phyloP scores from a whole-genome alignment of 2,888 invertebrate genomes.

The Temnothorax rugatulus region DNA sequence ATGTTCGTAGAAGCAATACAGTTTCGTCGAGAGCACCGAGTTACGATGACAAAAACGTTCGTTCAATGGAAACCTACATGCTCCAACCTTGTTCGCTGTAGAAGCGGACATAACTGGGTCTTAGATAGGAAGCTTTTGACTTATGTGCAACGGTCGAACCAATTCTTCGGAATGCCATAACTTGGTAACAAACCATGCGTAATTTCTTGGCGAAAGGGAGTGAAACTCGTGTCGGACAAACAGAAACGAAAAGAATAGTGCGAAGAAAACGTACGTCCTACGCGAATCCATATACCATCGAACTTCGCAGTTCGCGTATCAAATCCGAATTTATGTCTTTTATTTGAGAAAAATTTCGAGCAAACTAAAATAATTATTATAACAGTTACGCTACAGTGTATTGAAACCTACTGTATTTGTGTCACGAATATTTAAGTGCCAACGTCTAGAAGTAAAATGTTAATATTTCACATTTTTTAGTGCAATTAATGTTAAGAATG shows the following conservation, averaged over 20 bases:
- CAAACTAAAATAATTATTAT: not conserved
- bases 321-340: not conserved
- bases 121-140: slow-evolving; percentile 47
- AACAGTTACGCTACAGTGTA: not conserved
- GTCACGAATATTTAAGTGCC: not conserved
- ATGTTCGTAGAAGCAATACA: slow-evolving; percentile 5
- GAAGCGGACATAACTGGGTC: slow-evolving; percentile 33
- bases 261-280: not conserved
- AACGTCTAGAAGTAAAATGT: not conserved
- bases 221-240: not conserved
- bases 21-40: slow-evolving; percentile 1
- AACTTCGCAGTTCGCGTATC: slow-evolving; percentile 17
- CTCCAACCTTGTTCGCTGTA: slow-evolving; percentile 22
- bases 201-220: slow-evolving; percentile 3
- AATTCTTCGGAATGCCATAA: slow-evolving; percentile 31
- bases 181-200: slow-evolving; percentile 32
- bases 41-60: slow-evolving; percentile 38
- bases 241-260: slow-evolving; percentile 6
- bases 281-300: not conserved
- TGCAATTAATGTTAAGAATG: not conserved
- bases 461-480: not conserved
- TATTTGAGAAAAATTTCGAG: not conserved
- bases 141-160: slow-evolving; percentile 29
- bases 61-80: slow-evolving; percentile 45
- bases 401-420: not conserved